Conservation (phyloP, 1,140 invertebrate species). For the Drosophila ironensis region DNA sequence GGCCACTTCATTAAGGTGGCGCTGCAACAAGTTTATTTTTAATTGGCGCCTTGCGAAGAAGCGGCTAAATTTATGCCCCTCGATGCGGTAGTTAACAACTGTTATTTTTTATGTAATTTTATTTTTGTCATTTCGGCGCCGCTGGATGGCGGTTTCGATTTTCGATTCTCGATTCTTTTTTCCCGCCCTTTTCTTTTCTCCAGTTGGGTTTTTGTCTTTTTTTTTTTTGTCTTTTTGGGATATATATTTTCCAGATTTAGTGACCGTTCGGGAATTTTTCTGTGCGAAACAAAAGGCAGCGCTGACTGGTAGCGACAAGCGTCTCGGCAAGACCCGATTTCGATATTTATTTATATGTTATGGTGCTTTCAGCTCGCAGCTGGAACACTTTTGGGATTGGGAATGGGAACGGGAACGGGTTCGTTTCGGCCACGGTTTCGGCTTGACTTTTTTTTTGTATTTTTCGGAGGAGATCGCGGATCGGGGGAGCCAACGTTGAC, state of each 20-base stretch:
- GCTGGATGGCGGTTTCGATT: conserved; percentile 51
- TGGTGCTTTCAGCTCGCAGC: conserved; percentile 51
- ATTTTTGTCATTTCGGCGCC: conserved; percentile 79
- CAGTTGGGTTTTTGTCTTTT: neutral
- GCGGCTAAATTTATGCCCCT: conserved; percentile 55
- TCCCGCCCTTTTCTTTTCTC: too few relatives aligned
- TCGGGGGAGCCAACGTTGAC: conserved; percentile 65
- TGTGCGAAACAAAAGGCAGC: conserved; percentile 66
- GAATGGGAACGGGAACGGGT: conserved; percentile 26
- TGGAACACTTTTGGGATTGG: conserved; percentile 45
- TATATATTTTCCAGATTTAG: conserved; percentile 39
- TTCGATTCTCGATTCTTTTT: too few relatives aligned
- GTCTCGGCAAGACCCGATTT: conserved; percentile 71
- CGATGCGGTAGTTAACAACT: conserved; percentile 74
- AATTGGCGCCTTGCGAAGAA: conserved; percentile 63
- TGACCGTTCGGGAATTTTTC: conserved; percentile 20
- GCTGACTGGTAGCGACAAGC: conserved; percentile 77
- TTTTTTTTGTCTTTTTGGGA: conserved; percentile 14
- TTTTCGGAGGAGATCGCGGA: neutral
- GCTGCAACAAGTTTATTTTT: conserved; percentile 77
- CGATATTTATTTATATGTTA: conserved; percentile 75
- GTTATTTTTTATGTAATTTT: conserved; percentile 80
- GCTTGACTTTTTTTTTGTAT: neutral
- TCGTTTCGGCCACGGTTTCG: neutral
- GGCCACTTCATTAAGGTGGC: conserved; percentile 70